phyloP scores from a whole-genome alignment of 2,113 vertebrate species.

The Sorex fumeus region DNA sequence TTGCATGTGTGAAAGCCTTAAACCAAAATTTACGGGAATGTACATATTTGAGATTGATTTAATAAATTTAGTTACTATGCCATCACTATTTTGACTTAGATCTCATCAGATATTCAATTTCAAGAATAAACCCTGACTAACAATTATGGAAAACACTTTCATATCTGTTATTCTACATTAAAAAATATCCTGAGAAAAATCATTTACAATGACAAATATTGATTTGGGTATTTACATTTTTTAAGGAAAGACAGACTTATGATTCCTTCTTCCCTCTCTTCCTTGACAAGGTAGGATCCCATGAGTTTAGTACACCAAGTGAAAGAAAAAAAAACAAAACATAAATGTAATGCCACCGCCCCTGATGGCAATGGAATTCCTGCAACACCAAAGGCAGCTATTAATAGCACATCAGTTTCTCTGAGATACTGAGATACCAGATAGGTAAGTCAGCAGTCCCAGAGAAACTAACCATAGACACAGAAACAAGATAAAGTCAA shows the following conservation, averaged over 20 bases:
- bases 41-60: too few relatives aligned
- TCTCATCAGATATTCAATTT: too few relatives aligned
- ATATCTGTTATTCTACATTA: too few relatives aligned
- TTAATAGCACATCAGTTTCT: not conserved
- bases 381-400: too few relatives aligned
- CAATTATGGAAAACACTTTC: too few relatives aligned
- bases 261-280: not conserved
- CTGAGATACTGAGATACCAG: not conserved
- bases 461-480: not conserved
- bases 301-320: not conserved
- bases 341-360: not conserved
- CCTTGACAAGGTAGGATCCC: not conserved
- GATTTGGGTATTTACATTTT: not conserved
- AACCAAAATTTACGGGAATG: too few relatives aligned
- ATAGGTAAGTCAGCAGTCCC: not conserved
- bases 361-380: accelerated
- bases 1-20: too few relatives aligned
- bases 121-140: too few relatives aligned
- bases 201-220: too few relatives aligned
- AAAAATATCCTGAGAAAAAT: too few relatives aligned
- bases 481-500: constrained; percentile 14
- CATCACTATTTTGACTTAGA: too few relatives aligned
- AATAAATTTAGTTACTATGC: too few relatives aligned
- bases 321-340: not conserved
- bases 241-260: not conserved